phyloP scores from a whole-genome alignment of 2,113 vertebrate genomes.

The Zosterops japonicus region DNA sequence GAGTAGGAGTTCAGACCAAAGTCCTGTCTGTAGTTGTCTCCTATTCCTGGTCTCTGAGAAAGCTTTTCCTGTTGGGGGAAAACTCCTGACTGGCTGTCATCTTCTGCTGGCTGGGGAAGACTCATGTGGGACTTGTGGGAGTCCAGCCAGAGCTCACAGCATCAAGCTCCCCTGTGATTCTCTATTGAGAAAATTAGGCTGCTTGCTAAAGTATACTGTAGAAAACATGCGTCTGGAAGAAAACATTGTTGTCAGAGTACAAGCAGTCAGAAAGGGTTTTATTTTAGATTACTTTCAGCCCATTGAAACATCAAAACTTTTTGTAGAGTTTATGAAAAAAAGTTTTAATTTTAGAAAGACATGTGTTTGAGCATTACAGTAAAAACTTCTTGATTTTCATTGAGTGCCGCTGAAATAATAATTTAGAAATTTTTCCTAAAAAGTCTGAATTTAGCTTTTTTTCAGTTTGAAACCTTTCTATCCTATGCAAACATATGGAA shows the following conservation, averaged over 20 bases:
- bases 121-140: fast-evolving
- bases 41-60: background rate
- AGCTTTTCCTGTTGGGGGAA: background rate
- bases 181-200: background rate
- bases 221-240: background rate
- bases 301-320: background rate
- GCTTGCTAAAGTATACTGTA: background rate
- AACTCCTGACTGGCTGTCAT: background rate
- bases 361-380: background rate
- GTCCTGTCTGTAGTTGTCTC: background rate
- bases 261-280: background rate
- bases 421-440: background rate
- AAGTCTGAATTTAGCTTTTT: background rate
- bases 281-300: background rate
- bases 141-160: background rate
- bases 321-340: background rate
- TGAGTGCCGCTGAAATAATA: background rate
- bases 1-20: background rate
- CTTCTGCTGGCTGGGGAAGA: background rate
- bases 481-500: background rate
- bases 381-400: background rate
- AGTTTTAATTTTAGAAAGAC: background rate
- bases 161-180: background rate
- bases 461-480: background rate
- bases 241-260: background rate